Percentiles rank a stretch among this genome's conserved stretches.
Evolutionary conservation across 2,113 vertebrate species (phyloP).

Genomic region (Ahaetulla prasina): DNA sequence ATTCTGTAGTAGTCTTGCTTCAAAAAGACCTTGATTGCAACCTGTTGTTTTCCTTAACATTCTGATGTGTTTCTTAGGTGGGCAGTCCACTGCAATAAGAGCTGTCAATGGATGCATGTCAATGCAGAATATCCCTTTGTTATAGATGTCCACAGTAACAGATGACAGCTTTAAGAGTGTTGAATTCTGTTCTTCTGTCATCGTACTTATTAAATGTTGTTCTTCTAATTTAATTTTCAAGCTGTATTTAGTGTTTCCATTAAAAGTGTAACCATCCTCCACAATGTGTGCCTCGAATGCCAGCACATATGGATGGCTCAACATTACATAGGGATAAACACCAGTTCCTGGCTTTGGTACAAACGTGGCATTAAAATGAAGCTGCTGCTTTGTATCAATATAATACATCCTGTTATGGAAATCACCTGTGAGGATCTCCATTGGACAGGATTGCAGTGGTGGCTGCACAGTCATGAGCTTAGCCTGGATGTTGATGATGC

Average conservation of each 20-base stretch:
- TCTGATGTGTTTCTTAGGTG: slow-evolving; percentile 6
- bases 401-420: slow-evolving; percentile 9
- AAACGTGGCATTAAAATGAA: neutral
- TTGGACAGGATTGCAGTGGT: neutral
- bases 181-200: fast-evolving
- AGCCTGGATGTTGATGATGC: neutral
- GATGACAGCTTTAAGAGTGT: fast-evolving
- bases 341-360: slow-evolving; percentile 7
- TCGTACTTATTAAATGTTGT: neutral
- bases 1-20: neutral
- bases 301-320: neutral
- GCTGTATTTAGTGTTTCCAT: neutral
- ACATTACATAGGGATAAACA: neutral
- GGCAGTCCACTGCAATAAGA: neutral
- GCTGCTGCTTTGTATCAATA: neutral
- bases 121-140: neutral
- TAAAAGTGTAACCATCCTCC: neutral
- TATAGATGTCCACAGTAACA: neutral
- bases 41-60: neutral
- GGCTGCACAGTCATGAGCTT: neutral
- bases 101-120: slow-evolving; percentile 3
- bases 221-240: neutral
- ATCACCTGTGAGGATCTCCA: neutral
- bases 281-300: neutral
- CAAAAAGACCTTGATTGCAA: neutral